Percentiles rank a stretch among this genome's conserved stretches.
Conservation (phyloP, 2,888 invertebrate genomes). For the Lasiommata megera region DNA sequence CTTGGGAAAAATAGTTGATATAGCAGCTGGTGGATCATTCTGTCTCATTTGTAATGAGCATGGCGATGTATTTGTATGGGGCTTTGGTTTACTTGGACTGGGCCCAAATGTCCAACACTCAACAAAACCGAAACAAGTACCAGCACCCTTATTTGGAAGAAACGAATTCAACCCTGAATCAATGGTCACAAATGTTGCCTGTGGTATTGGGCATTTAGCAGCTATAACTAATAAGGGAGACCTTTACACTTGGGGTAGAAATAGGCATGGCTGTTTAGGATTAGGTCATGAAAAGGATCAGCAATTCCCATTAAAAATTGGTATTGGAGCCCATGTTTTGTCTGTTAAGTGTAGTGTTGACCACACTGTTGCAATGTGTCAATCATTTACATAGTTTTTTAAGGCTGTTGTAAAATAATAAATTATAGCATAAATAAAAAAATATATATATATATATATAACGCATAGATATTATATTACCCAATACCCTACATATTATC, state of each 20-base stretch:
- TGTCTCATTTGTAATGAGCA: constrained; percentile 91
- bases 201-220: constrained; percentile 88
- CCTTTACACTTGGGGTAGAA: constrained; percentile 95
- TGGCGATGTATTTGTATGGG: constrained; percentile 95
- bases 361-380: constrained; percentile 89
- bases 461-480: too few relatives aligned
- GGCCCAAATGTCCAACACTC: constrained; percentile 89
- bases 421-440: constrained; percentile 1
- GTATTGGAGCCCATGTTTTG: constrained; percentile 88
- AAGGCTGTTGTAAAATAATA: constrained; percentile 13
- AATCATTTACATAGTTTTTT: constrained; percentile 85
- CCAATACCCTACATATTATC: too few relatives aligned
- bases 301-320: constrained; percentile 91
- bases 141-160: constrained; percentile 90
- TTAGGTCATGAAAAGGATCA: constrained; percentile 91
- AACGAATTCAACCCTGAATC: constrained; percentile 90
- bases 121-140: constrained; percentile 86
- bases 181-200: constrained; percentile 83
- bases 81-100: constrained; percentile 94
- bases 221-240: constrained; percentile 92
- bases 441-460: too few relatives aligned
- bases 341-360: constrained; percentile 92
- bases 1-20: constrained; percentile 88
- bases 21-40: constrained; percentile 93
- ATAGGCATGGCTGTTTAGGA: constrained; percentile 91